Evolutionary conservation across 2,888 invertebrate species (phyloP).

Genomic region (Syritta pipiens): DNA sequence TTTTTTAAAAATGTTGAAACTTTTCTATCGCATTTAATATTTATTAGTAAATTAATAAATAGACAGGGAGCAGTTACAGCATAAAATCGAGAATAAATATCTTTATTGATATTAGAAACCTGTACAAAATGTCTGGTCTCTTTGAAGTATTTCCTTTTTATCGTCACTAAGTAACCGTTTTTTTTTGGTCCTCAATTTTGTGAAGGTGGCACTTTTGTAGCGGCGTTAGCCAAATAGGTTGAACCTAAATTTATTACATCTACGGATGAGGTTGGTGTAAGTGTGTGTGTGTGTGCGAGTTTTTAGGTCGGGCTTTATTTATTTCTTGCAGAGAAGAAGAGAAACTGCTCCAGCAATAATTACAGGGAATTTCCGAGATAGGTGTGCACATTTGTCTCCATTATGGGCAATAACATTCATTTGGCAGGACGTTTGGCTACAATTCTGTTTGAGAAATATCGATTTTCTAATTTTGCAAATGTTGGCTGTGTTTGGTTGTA

Average conservation of each 20-base stretch:
- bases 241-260: conserved; percentile 31
- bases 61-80: too few relatives aligned
- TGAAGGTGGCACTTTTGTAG: conserved; percentile 36
- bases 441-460: conserved; percentile 40
- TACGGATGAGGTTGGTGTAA: too few relatives aligned
- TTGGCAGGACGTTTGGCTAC: conserved; percentile 58
- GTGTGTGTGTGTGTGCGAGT: not conserved
- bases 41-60: too few relatives aligned
- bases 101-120: too few relatives aligned
- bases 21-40: not conserved
- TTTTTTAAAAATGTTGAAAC: not conserved
- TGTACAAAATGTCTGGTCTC: too few relatives aligned
- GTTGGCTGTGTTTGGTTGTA: conserved; percentile 20
- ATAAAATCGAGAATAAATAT: too few relatives aligned
- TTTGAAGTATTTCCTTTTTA: too few relatives aligned
- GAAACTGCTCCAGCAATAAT: conserved; percentile 15
- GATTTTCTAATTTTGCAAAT: conserved; percentile 38
- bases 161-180: too few relatives aligned
- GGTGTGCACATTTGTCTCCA: conserved; percentile 41
- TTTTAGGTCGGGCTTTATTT: too few relatives aligned
- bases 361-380: conserved; percentile 37
- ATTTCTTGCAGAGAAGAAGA: too few relatives aligned
- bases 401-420: conserved; percentile 35
- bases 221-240: conserved; percentile 23
- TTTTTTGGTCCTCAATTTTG: conserved; percentile 40